Conservation (phyloP, 1,140 invertebrate species). For the Megalopta genalis region DNA sequence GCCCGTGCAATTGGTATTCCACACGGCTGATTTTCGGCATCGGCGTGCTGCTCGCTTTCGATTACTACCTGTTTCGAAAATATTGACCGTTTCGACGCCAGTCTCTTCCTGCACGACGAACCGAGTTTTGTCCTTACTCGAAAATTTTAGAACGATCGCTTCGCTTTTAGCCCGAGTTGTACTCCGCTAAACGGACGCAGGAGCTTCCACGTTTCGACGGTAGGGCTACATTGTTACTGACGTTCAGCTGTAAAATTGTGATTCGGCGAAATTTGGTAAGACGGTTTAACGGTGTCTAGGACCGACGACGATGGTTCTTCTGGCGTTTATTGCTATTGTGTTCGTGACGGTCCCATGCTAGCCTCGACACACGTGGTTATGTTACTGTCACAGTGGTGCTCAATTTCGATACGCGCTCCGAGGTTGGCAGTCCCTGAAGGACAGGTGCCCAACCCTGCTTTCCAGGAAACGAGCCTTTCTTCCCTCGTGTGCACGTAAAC, state of each 20-base stretch:
- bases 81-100: constrained; percentile 52
- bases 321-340: background rate
- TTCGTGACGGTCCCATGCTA: background rate
- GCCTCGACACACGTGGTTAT: constrained; percentile 65
- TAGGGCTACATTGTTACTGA: background rate
- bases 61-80: constrained; percentile 69
- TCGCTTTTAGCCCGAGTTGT: background rate
- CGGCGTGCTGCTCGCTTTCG: constrained; percentile 56
- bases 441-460: constrained; percentile 78
- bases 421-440: constrained; percentile 72
- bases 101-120: background rate
- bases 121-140: constrained; percentile 5
- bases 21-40: constrained; percentile 62
- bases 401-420: constrained; percentile 24
- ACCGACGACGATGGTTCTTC: background rate
- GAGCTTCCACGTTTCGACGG: background rate
- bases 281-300: background rate
- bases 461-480: constrained; percentile 76
- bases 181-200: background rate
- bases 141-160: background rate
- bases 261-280: background rate
- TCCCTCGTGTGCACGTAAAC: constrained; percentile 66
- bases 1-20: constrained; percentile 64
- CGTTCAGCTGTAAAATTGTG: background rate
- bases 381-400: constrained; percentile 63